Conservation (phyloP, 2,797 vertebrate species). For the Rousettus madagascariensis region DNA sequence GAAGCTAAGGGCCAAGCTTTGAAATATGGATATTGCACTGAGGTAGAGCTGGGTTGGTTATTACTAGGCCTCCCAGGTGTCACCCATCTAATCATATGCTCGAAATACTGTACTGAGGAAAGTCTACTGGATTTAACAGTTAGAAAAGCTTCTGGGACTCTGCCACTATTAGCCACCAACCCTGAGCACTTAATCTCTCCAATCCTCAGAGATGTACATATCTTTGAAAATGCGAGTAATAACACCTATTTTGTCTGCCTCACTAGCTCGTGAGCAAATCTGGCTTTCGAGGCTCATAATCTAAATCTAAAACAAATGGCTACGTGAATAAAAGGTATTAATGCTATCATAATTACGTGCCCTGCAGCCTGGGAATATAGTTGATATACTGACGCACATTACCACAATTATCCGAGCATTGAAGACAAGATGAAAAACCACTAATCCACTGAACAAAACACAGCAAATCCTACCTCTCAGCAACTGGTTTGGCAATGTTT, state of each 20-base stretch:
- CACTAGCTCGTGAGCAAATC: background rate
- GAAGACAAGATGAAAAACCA: constrained; percentile 59
- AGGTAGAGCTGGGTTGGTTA: background rate
- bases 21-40: background rate
- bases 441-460: constrained; percentile 40
- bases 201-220: background rate
- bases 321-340: background rate
- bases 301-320: constrained; percentile 18
- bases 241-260: background rate
- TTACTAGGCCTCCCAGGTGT: background rate
- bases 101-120: background rate
- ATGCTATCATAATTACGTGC: background rate
- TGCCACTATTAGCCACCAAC: background rate
- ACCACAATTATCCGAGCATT: background rate
- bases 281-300: background rate
- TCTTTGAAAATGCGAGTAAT: background rate
- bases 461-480: constrained; percentile 91
- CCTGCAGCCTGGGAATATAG: background rate
- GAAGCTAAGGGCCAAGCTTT: background rate
- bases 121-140: background rate
- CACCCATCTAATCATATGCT: background rate
- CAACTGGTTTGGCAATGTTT: constrained; percentile 94
- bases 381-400: background rate
- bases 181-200: background rate
- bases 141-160: background rate